phyloP scores from a whole-genome alignment of 2,797 vertebrate species.

The Hippoglossus hippoglossus region DNA sequence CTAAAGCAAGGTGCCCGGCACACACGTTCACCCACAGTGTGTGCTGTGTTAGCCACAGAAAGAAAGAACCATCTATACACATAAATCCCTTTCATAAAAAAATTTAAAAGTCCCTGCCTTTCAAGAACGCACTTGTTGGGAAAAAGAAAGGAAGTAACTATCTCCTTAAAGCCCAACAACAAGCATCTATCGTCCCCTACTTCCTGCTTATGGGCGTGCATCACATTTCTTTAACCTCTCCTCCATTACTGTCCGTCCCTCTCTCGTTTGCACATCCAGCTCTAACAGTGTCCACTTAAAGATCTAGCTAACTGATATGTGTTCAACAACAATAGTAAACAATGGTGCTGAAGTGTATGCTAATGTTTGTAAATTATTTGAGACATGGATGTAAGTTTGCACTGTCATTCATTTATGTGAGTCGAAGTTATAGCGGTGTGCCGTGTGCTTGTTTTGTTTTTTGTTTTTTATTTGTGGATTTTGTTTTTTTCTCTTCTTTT shows the following conservation, averaged over 20 bases:
- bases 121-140: conserved; percentile 8
- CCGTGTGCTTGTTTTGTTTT: conserved; percentile 71
- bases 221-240: conserved; percentile 17
- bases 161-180: conserved; percentile 13
- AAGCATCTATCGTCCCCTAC: conserved; percentile 24
- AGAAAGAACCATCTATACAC: conserved; percentile 16
- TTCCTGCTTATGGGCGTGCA: conserved; percentile 36
- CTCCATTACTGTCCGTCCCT: conserved; percentile 22
- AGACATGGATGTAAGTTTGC: conserved; percentile 84
- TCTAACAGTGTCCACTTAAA: conserved; percentile 69
- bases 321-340: conserved; percentile 85
- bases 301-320: conserved; percentile 80
- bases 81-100: conserved; percentile 15
- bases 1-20: conserved; percentile 61
- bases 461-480: conserved; percentile 57
- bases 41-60: conserved; percentile 62
- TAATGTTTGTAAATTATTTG: conserved; percentile 86
- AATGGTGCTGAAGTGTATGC: conserved; percentile 89
- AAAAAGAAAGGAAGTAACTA: neutral
- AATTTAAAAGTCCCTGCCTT: conserved; percentile 21
- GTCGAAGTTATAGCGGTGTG: conserved; percentile 80
- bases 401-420: conserved; percentile 81
- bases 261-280: conserved; percentile 60
- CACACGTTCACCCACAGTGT: conserved; percentile 41
- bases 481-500: conserved; percentile 39